Conservation (phyloP, 2,113 vertebrate genomes). For the Labrus mixtus region DNA sequence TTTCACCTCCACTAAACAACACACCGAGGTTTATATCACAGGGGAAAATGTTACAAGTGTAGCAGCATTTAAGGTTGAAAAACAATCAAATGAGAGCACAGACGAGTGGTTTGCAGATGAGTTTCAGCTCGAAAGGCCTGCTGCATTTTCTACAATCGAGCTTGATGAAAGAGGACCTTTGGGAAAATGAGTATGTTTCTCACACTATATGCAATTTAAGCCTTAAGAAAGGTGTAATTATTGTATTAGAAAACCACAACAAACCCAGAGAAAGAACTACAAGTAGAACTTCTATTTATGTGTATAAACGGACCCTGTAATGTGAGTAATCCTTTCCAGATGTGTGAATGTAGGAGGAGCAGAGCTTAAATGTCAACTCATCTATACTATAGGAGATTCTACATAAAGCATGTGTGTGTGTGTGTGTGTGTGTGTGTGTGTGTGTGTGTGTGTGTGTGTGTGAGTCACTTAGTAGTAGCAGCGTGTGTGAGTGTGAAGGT, state of each 20-base stretch:
- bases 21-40: constrained; percentile 7
- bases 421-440: neutral
- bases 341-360: constrained; percentile 67
- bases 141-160: constrained; percentile 20
- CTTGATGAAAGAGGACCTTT: constrained; percentile 58
- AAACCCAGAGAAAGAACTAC: constrained; percentile 44
- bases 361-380: constrained; percentile 65
- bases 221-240: constrained; percentile 61
- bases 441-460: constrained; percentile 26
- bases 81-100: neutral
- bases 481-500: constrained; percentile 39
- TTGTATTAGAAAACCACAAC: constrained; percentile 49
- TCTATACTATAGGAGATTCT: constrained; percentile 38
- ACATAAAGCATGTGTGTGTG: neutral
- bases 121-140: constrained; percentile 3
- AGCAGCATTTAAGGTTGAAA: neutral
- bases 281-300: constrained; percentile 56
- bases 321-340: constrained; percentile 71
- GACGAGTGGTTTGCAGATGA: neutral
- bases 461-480: constrained; percentile 29
- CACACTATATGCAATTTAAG: constrained; percentile 52
- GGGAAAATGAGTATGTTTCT: constrained; percentile 50
- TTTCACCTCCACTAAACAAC: constrained; percentile 42
- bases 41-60: constrained; percentile 8
- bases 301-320: constrained; percentile 50